phyloP scores from a whole-genome alignment of 2,888 invertebrate species.

The Chloroclysta siterata region DNA sequence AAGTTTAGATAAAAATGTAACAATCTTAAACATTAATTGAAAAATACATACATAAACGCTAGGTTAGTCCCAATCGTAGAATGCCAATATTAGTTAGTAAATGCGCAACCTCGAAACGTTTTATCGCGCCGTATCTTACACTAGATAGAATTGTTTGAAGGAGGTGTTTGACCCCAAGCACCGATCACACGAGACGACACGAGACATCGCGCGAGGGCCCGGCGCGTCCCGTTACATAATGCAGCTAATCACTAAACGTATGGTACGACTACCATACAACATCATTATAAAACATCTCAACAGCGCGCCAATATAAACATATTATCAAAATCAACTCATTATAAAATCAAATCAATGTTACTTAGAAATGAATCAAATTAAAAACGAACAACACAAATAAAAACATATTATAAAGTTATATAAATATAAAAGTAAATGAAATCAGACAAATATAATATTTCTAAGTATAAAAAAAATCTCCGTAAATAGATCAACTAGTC shows the following conservation, averaged over 20 bases:
- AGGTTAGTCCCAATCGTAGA: constrained; percentile 86
- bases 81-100: constrained; percentile 85
- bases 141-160: constrained; percentile 65
- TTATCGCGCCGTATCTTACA: constrained; percentile 69
- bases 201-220: constrained; percentile 33
- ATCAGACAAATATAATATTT: constrained; percentile 84
- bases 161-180: constrained; percentile 79
- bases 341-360: constrained; percentile 67
- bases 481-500: constrained; percentile 85
- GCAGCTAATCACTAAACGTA: constrained; percentile 48
- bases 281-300: constrained; percentile 71
- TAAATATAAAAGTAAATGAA: constrained; percentile 84
- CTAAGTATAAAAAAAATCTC: constrained; percentile 85
- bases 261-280: constrained; percentile 67
- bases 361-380: constrained; percentile 72
- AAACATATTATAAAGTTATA: constrained; percentile 80
- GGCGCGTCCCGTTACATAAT: constrained; percentile 36
- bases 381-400: constrained; percentile 86
- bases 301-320: constrained; percentile 50
- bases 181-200: constrained; percentile 57
- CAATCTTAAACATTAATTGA: constrained; percentile 84
- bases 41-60: constrained; percentile 84
- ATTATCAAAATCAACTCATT: constrained; percentile 31
- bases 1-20: constrained; percentile 85
- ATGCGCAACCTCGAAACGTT: constrained; percentile 81